phyloP scores from a whole-genome alignment of 2,113 vertebrate genomes.

The Cryptotis parvus region DNA sequence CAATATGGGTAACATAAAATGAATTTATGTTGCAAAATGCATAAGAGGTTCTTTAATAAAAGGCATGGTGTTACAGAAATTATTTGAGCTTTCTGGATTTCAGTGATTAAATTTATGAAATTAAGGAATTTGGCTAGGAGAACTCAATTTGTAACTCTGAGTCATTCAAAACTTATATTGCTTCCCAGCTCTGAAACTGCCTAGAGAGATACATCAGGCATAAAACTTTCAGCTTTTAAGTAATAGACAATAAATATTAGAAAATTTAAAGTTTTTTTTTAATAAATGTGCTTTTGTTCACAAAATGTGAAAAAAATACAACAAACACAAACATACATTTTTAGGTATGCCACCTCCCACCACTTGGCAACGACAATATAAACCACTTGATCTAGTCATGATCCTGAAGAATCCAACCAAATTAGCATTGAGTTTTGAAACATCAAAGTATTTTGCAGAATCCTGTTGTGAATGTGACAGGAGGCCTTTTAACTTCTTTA shows the following conservation, averaged over 20 bases:
- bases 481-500: conserved; percentile 51
- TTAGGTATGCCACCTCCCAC: conserved; percentile 78
- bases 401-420: conserved; percentile 76
- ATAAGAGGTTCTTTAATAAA: neutral
- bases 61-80: neutral
- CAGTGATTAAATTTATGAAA: conserved; percentile 34
- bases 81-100: conserved; percentile 40
- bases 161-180: conserved; percentile 48
- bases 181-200: neutral
- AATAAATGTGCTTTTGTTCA: conserved; percentile 90
- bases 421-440: conserved; percentile 78
- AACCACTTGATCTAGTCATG: conserved; percentile 69
- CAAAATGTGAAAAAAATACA: conserved; percentile 89
- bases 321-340: conserved; percentile 86
- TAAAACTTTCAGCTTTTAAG: conserved; percentile 41
- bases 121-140: conserved; percentile 1
- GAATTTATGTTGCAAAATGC: neutral
- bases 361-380: conserved; percentile 76
- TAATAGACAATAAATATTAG: conserved; percentile 73
- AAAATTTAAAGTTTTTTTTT: conserved; percentile 87
- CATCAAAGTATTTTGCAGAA: conserved; percentile 75
- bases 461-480: conserved; percentile 50
- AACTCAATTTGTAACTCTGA: conserved; percentile 43
- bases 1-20: neutral
- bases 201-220: conserved; percentile 38